These are phyloP conservation scores for Trachymyrmex septentrionalis DNA, from an alignment of 1,140 invertebrate genomes.

Conservation along the genomic window DNA sequence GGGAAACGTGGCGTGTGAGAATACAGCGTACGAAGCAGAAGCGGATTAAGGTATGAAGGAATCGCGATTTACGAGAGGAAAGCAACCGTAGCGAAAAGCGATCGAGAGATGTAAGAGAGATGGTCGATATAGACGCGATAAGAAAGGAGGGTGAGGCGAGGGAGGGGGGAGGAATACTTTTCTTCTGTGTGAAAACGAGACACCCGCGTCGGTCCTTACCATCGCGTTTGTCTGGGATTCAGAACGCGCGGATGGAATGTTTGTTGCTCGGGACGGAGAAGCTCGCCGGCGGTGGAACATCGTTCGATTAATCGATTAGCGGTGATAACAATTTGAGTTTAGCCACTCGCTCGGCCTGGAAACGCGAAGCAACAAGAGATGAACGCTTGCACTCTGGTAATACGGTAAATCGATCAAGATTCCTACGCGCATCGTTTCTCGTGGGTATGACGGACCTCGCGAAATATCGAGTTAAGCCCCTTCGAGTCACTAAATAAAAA, in stretches of 20 bases:
- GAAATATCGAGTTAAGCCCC: conserved; percentile 8
- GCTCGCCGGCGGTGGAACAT: conserved; percentile 17
- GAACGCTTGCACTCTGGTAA: conserved; percentile 32
- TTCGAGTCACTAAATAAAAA: neutral
- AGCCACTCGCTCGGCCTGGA: conserved; percentile 43
- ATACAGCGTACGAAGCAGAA: neutral
- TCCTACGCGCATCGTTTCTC: conserved; percentile 2
- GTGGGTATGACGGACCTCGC: neutral
- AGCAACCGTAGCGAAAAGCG: neutral
- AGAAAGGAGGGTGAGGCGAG: neutral
- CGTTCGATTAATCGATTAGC: conserved; percentile 55
- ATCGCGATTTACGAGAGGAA: neutral
- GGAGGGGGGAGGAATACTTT: neutral
- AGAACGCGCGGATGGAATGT: conserved; percentile 55
- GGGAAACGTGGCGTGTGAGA: neutral
- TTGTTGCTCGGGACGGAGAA: conserved; percentile 42
- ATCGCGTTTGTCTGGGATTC: conserved; percentile 42
- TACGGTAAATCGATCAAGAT: conserved; percentile 14
- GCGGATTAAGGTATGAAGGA: neutral
- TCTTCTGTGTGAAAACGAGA: conserved; percentile 9
- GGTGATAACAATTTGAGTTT: conserved; percentile 58
- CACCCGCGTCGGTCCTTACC: conserved; percentile 19
- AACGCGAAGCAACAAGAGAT: conserved; percentile 45
- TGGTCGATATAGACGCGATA: neutral
- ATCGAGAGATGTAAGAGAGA: neutral